phyloP scores from a whole-genome alignment of 1,140 invertebrate genomes.

The Acyrthosiphon pisum region DNA sequence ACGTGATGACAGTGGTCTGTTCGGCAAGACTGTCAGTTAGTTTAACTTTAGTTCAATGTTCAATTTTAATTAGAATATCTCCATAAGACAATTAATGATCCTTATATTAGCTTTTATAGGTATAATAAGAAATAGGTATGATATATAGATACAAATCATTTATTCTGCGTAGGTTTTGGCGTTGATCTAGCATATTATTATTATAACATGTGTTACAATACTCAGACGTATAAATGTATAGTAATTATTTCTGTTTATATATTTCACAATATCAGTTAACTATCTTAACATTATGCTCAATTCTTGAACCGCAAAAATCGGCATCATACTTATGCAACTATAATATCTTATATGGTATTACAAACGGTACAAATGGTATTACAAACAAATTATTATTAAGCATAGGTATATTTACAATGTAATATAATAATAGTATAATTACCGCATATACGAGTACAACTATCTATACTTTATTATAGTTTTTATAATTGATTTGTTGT shows the following conservation, averaged over 20 bases:
- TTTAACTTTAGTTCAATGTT: not conserved
- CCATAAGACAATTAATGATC: not conserved
- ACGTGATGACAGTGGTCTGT: not conserved
- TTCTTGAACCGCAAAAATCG: too few relatives aligned
- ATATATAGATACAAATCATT: not conserved
- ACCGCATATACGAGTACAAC: too few relatives aligned
- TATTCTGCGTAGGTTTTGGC: not conserved
- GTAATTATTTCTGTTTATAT: not conserved
- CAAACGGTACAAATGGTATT: too few relatives aligned
- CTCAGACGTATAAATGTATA: not conserved
- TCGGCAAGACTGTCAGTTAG: not conserved
- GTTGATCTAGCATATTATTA: not conserved
- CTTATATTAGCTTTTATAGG: not conserved
- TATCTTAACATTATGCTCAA: too few relatives aligned
- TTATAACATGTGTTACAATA: not conserved
- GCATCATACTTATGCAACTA: not conserved
- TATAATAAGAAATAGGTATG: not conserved
- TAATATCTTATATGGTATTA: too few relatives aligned
- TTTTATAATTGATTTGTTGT: too few relatives aligned
- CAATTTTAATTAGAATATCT: conserved; percentile 10
- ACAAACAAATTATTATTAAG: too few relatives aligned
- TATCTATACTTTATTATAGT: too few relatives aligned
- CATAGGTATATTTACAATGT: too few relatives aligned
- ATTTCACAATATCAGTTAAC: not conserved
- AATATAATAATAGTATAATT: too few relatives aligned